A percentile compares a stretch with the other conserved stretches of the same genome.
Conservation (phyloP, 2,888 invertebrate species). For the Lysandra coridon region DNA sequence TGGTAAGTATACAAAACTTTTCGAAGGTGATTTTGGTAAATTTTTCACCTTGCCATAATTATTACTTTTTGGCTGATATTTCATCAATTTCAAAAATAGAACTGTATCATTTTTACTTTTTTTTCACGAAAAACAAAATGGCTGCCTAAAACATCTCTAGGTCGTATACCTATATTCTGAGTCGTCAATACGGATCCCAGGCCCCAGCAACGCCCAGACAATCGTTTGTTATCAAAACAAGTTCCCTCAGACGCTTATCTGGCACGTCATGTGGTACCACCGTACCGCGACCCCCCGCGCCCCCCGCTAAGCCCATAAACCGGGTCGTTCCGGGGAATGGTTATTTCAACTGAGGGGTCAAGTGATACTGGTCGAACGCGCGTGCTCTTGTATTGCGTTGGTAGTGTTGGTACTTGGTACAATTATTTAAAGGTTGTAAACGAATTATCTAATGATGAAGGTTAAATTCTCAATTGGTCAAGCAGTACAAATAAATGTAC, state of each 20-base stretch:
- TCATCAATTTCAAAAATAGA: not conserved
- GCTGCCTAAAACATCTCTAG: not conserved
- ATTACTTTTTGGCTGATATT: not conserved
- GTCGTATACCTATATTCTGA: constrained; percentile 5
- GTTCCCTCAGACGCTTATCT: constrained; percentile 75
- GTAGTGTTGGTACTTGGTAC: constrained; percentile 61
- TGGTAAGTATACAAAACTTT: not conserved
- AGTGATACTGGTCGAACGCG: constrained; percentile 64
- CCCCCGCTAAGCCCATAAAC: constrained; percentile 62
- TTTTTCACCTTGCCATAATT: not conserved
- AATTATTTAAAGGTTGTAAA: constrained; percentile 9
- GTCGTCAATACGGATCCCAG: constrained; percentile 35
- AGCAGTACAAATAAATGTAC: not conserved
- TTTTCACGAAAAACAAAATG: not conserved
- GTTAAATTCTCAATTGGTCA: not conserved
- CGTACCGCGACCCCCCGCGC: constrained; percentile 61
- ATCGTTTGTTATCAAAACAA: constrained; percentile 75
- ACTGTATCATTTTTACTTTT: not conserved
- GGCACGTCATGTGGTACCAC: constrained; percentile 70
- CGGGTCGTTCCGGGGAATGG: constrained; percentile 64
- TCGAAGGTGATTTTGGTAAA: not conserved
- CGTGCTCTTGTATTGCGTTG: constrained; percentile 77
- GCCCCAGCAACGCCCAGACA: constrained; percentile 60
- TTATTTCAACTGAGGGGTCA: constrained; percentile 61
- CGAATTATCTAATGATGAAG: constrained; percentile 2